Conservation (phyloP, 2,888 invertebrate genomes). For the Chouioia cunea region DNA sequence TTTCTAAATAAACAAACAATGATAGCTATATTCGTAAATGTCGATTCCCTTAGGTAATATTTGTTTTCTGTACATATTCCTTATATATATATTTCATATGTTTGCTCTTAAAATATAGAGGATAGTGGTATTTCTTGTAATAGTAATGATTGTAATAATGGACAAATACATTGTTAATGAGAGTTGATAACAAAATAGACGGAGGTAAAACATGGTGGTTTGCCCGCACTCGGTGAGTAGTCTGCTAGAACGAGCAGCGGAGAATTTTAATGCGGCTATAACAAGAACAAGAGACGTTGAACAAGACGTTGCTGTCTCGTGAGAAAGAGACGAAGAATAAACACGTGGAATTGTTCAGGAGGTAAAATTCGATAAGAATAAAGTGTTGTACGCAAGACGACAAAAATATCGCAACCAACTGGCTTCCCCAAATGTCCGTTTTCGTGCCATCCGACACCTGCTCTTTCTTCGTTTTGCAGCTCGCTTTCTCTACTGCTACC, state of each 20-base stretch:
- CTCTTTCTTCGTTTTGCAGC: too few species aligned
- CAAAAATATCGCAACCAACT: too few species aligned
- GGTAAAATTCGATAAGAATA: slow-evolving; percentile 21
- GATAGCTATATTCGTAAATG: slow-evolving; percentile 58
- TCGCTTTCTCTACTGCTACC: too few species aligned
- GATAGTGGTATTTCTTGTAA: slow-evolving; percentile 58
- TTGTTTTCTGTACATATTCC: slow-evolving; percentile 66
- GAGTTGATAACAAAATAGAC: slow-evolving; percentile 63
- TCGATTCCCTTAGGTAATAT: slow-evolving; percentile 61
- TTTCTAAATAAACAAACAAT: slow-evolving; percentile 50
- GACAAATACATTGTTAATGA: slow-evolving; percentile 62
- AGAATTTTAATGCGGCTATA: slow-evolving; percentile 13
- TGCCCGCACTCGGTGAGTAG: not conserved
- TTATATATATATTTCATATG: slow-evolving; percentile 52
- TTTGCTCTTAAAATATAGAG: slow-evolving; percentile 55
- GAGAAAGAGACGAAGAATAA: slow-evolving; percentile 33
- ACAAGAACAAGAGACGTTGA: slow-evolving; percentile 16
- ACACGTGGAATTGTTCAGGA: slow-evolving; percentile 36
- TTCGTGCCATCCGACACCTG: too few species aligned
- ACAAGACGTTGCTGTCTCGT: slow-evolving; percentile 15
- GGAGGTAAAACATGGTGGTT: slow-evolving; percentile 55
- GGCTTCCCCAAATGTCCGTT: too few species aligned
- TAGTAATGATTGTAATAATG: slow-evolving; percentile 61
- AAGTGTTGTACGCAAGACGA: too few species aligned
- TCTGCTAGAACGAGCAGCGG: slow-evolving; percentile 23